A percentile compares a stretch with the other conserved stretches of the same genome.
These are phyloP conservation scores for Acinonyx jubatus DNA, from an alignment of 2,113 vertebrate species.

Conservation along the genomic window DNA sequence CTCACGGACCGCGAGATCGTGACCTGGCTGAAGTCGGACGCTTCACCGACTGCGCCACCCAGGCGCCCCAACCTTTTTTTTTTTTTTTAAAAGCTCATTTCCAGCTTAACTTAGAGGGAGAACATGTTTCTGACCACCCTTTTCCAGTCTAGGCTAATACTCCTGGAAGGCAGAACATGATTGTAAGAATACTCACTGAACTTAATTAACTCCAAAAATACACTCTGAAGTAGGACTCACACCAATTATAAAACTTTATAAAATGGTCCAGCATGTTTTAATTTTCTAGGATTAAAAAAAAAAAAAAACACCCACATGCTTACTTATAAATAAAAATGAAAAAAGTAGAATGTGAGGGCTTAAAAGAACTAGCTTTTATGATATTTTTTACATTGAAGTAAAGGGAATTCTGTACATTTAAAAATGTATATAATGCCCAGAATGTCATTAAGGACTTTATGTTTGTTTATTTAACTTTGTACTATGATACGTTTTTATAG, in stretches of 20 bases:
- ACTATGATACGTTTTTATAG: background rate
- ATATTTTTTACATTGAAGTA: background rate
- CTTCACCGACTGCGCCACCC: too few relatives aligned
- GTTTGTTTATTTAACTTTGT: background rate
- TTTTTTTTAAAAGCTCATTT: background rate
- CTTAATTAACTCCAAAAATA: background rate
- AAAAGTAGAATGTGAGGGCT: background rate
- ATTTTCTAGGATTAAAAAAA: background rate
- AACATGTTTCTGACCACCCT: background rate
- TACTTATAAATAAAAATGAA: background rate
- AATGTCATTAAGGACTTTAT: background rate
- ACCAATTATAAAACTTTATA: background rate
- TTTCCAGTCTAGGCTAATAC: background rate
- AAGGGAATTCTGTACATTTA: background rate
- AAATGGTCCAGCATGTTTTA: background rate
- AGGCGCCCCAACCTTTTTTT: too few relatives aligned
- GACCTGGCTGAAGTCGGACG: too few relatives aligned
- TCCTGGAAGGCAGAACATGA: background rate
- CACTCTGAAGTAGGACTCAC: background rate
- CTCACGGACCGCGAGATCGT: too few relatives aligned
- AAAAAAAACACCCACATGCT: background rate
- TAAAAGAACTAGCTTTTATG: background rate
- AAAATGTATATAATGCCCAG: background rate
- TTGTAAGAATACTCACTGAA: background rate
- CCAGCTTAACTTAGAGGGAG: background rate